phyloP scores from a whole-genome alignment of 2,888 invertebrate species.

The Leucophenga maculata region DNA sequence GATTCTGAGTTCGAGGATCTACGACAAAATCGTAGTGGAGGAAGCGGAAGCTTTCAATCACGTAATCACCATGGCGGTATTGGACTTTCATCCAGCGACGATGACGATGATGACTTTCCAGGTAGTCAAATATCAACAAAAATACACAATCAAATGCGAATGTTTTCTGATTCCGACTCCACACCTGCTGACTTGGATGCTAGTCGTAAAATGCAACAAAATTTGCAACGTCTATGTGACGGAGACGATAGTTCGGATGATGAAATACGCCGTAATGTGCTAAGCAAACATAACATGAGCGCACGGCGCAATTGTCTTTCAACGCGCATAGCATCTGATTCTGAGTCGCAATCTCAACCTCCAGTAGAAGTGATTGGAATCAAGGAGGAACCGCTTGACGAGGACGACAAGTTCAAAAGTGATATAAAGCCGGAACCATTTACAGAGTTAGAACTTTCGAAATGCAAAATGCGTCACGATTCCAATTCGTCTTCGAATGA shows the following conservation, averaged over 20 bases:
- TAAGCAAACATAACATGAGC: constrained; percentile 67
- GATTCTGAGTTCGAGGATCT: constrained; percentile 76
- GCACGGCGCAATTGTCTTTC: constrained; percentile 80
- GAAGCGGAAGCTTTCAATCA: constrained; percentile 58
- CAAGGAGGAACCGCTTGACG: constrained; percentile 53
- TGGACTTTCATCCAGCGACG: constrained; percentile 68
- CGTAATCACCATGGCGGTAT: constrained; percentile 44
- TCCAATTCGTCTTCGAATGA: constrained; percentile 72
- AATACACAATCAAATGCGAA: constrained; percentile 52
- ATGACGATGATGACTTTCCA: constrained; percentile 71
- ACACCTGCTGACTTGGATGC: constrained; percentile 65
- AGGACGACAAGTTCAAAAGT: constrained; percentile 74
- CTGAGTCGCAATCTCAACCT: constrained; percentile 70
- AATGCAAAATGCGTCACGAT: constrained; percentile 54
- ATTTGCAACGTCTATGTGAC: constrained; percentile 73
- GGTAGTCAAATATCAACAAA: constrained; percentile 41
- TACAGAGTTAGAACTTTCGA: constrained; percentile 51
- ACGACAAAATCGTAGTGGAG: constrained; percentile 61
- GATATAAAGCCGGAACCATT: constrained; percentile 77
- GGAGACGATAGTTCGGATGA: constrained; percentile 70
- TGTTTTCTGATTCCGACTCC: constrained; percentile 74
- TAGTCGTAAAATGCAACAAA: constrained; percentile 70
- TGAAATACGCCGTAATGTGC: constrained; percentile 63
- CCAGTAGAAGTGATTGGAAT: constrained; percentile 42
- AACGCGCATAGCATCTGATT: constrained; percentile 82